Conservation (phyloP, 2,113 vertebrate species). For the Caranx ignobilis region DNA sequence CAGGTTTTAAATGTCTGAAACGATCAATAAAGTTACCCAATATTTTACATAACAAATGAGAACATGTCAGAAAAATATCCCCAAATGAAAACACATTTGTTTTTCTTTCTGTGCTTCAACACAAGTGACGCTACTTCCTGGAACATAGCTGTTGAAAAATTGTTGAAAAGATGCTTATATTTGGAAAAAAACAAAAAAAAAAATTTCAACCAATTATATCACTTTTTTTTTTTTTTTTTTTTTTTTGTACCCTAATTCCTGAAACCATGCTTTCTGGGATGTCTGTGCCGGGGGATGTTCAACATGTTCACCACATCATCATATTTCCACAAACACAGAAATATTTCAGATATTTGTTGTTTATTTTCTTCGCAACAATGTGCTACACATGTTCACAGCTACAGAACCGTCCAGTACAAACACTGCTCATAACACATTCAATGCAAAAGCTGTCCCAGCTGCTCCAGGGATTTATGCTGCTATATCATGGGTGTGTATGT, state of each 20-base stretch:
- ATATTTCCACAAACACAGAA: not conserved
- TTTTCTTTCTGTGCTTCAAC: too few species aligned
- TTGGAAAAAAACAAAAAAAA: too few species aligned
- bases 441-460: conserved; percentile 10
- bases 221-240: too few species aligned
- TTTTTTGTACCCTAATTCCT: not conserved
- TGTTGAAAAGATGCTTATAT: too few species aligned
- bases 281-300: not conserved
- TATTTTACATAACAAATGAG: too few species aligned
- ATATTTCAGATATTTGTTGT: conserved; percentile 47
- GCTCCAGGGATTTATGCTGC: not conserved
- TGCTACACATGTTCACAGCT: conserved; percentile 62
- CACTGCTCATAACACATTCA: conserved; percentile 40
- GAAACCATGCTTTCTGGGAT: not conserved
- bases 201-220: too few species aligned
- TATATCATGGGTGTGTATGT: not conserved
- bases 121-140: too few species aligned
- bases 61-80: too few species aligned
- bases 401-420: conserved; percentile 53
- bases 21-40: too few species aligned
- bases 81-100: too few species aligned
- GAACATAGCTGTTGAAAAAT: too few species aligned
- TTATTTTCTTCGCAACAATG: conserved; percentile 55
- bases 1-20: not conserved
- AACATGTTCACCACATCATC: not conserved